phyloP scores from a whole-genome alignment of 2,888 invertebrate genomes.

The Luperina nickerlii region DNA sequence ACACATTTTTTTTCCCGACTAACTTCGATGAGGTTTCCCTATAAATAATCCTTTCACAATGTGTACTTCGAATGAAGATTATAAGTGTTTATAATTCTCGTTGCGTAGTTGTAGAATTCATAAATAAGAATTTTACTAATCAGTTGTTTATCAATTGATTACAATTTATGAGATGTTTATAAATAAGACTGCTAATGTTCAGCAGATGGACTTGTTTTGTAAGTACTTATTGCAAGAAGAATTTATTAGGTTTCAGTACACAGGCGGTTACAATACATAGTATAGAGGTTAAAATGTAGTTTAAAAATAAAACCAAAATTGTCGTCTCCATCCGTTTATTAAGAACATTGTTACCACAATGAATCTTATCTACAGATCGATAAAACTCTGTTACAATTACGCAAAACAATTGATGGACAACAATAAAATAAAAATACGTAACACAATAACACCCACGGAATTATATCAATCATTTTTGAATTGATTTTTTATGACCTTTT shows the following conservation, averaged over 20 bases:
- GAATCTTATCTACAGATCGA: slow-evolving; percentile 82
- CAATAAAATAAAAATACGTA: slow-evolving; percentile 86
- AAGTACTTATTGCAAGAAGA: not conserved
- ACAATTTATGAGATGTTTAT: no score
- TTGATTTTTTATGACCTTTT: slow-evolving; percentile 34
- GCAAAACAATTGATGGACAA: slow-evolving; percentile 87
- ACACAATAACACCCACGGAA: slow-evolving; percentile 71
- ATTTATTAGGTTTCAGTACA: not conserved
- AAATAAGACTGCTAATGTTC: no score
- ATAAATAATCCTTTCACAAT: no score
- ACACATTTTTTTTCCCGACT: no score
- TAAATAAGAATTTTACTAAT: no score
- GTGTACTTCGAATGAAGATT: no score
- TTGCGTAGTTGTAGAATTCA: no score
- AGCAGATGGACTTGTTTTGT: not conserved
- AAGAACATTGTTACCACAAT: slow-evolving; percentile 87
- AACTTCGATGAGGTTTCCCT: no score
- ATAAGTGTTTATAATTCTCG: no score
- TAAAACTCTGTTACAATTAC: slow-evolving; percentile 88
- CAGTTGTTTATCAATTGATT: no score
- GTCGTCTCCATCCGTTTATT: slow-evolving; percentile 86
- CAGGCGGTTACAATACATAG: not conserved
- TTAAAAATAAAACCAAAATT: slow-evolving; percentile 68
- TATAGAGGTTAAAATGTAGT: not conserved
- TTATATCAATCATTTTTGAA: slow-evolving; percentile 43